Evolutionary conservation across 2,113 vertebrate genomes (phyloP).

Genomic region (Colius striatus): DNA sequence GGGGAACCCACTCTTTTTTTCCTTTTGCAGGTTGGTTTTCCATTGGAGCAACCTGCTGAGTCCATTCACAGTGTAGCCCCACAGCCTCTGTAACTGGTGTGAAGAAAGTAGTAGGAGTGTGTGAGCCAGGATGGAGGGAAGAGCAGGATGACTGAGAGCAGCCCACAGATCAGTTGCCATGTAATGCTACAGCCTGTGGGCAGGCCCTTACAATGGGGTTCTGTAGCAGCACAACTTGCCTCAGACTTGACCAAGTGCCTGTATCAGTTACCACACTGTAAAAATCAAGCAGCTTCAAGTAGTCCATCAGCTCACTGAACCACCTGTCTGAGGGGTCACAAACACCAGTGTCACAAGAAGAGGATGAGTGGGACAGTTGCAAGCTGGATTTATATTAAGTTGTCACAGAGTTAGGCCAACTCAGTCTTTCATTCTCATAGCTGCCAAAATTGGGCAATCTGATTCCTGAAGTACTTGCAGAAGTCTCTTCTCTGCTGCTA

Average conservation of each 20-base stretch:
- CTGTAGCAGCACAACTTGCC: not conserved
- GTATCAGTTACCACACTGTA: not conserved
- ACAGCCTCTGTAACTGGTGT: not conserved
- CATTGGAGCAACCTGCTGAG: not conserved
- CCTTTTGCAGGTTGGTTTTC: not conserved
- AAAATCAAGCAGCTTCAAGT: not conserved
- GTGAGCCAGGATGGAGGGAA: conserved; percentile 15
- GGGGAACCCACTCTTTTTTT: not conserved
- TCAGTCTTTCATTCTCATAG: not conserved
- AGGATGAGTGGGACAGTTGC: not conserved
- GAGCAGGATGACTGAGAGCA: not conserved
- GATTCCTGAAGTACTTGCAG: not conserved
- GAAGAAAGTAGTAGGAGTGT: conserved; percentile 3
- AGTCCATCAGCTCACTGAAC: not conserved
- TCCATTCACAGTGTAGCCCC: rapidly evolving
- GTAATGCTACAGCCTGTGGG: not conserved
- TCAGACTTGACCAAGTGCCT: not conserved
- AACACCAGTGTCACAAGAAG: not conserved
- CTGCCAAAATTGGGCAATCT: not conserved
- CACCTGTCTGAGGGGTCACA: not conserved
- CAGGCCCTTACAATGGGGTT: not conserved
- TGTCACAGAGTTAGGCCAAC: not conserved
- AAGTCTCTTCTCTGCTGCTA: not conserved
- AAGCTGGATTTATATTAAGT: not conserved
- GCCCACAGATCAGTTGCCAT: not conserved